A percentile compares a stretch with the other conserved stretches of the same genome.
Conservation (phyloP, 2,888 invertebrate genomes). For the Cordilura impudica region DNA sequence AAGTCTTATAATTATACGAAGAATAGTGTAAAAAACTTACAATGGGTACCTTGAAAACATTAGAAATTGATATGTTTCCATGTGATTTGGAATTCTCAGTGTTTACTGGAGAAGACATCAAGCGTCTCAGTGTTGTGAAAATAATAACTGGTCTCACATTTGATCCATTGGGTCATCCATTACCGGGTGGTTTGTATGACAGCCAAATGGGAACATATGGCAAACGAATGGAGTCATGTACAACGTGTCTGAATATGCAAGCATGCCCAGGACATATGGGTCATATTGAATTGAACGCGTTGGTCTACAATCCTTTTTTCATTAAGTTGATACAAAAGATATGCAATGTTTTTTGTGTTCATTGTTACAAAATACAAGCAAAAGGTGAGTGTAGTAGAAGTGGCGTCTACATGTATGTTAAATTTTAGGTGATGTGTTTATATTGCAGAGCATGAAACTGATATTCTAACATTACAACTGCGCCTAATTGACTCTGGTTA, state of each 20-base stretch:
- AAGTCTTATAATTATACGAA: not conserved
- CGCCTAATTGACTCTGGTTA: conserved; percentile 88
- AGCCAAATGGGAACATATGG: conserved; percentile 83
- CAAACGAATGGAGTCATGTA: conserved; percentile 82
- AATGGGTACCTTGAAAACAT: conserved; percentile 49
- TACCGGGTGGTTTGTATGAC: conserved; percentile 94
- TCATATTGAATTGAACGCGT: conserved; percentile 92
- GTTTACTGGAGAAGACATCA: conserved; percentile 87
- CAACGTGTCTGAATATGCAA: conserved; percentile 85
- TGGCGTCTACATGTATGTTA: not conserved
- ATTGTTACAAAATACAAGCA: conserved; percentile 85
- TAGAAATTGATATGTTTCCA: conserved; percentile 73
- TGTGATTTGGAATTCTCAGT: conserved; percentile 82
- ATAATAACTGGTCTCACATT: conserved; percentile 88
- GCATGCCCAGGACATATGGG: conserved; percentile 96
- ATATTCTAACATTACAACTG: conserved; percentile 80
- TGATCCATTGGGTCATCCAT: conserved; percentile 89
- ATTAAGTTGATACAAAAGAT: conserved; percentile 85
- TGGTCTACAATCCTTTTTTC: conserved; percentile 94
- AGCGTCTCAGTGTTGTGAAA: conserved; percentile 88
- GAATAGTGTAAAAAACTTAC: too few species aligned
- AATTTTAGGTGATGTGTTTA: conserved; percentile 64
- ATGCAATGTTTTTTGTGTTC: conserved; percentile 84
- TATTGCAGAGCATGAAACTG: conserved; percentile 75
- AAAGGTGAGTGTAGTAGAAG: conserved; percentile 78